Conservation (phyloP, 2,113 vertebrate genomes). For the Osmerus eperlanus region DNA sequence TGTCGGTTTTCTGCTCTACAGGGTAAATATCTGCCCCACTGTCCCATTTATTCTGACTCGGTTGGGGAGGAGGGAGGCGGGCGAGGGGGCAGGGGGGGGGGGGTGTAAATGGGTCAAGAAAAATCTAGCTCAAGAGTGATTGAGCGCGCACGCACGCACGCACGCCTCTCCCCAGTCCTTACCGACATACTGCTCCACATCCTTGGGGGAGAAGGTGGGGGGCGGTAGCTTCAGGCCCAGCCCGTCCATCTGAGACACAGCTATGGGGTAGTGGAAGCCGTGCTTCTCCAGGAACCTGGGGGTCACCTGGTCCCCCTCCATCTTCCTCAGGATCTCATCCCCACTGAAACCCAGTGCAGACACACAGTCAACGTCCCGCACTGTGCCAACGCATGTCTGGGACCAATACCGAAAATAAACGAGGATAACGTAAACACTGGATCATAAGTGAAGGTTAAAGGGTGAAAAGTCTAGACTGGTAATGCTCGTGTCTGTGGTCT, state of each 20-base stretch:
- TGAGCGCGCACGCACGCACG: background rate
- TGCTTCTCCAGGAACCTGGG: slow-evolving; percentile 91
- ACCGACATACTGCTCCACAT: slow-evolving; percentile 97
- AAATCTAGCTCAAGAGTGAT: background rate
- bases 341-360: slow-evolving; percentile 70
- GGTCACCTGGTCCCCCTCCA: slow-evolving; percentile 91
- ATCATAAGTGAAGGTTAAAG: too few species aligned
- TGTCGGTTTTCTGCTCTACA: background rate
- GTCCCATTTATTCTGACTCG: background rate
- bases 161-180: slow-evolving; percentile 54
- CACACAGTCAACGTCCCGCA: background rate
- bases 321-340: slow-evolving; percentile 86
- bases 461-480: too few species aligned
- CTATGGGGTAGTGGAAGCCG: slow-evolving; percentile 89
- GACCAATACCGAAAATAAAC: background rate
- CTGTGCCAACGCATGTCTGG: background rate
- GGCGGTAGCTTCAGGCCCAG: slow-evolving; percentile 90
- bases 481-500: too few species aligned
- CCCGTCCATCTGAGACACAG: slow-evolving; percentile 85
- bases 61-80: too few species aligned
- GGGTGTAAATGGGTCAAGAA: background rate
- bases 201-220: slow-evolving; percentile 83
- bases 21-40: background rate
- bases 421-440: too few species aligned
- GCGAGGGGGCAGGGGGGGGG: background rate